Conservation (phyloP, 2,888 invertebrate genomes). For the Patella ulyssiponensis region DNA sequence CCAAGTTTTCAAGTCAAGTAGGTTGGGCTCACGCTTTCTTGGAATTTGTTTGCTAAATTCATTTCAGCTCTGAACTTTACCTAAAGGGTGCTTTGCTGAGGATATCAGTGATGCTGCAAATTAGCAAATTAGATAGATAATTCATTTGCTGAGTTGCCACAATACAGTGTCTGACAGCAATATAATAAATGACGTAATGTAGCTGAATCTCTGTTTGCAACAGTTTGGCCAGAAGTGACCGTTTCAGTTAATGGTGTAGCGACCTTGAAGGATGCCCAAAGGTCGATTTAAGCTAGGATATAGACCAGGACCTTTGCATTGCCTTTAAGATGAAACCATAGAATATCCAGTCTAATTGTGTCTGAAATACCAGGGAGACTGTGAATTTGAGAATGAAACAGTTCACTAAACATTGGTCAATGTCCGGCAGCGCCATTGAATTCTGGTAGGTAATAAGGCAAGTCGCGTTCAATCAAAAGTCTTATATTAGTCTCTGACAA, state of each 20-base stretch:
- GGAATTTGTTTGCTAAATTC: background rate
- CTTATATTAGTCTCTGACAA: background rate
- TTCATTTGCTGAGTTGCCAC: background rate
- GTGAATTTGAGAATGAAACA: background rate
- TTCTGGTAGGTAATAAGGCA: background rate
- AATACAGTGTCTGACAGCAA: background rate
- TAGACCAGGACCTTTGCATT: background rate
- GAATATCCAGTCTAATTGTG: no score
- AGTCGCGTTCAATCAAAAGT: constrained; percentile 4
- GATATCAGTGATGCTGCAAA: background rate
- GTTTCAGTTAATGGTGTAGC: background rate
- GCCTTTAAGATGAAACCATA: no score
- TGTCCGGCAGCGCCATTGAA: background rate
- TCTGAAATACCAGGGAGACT: background rate
- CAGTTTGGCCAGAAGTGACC: background rate
- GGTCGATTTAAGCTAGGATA: background rate
- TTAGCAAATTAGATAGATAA: background rate
- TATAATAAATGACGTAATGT: background rate
- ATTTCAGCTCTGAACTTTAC: background rate
- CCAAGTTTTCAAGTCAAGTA: background rate
- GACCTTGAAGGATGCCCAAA: background rate
- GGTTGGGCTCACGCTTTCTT: background rate
- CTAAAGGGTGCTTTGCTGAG: background rate
- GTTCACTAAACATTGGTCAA: background rate
- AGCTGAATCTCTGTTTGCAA: background rate